These are phyloP conservation scores for Papilio polyxenes DNA, from an alignment of 1,140 invertebrate species.

Conservation along the genomic window DNA sequence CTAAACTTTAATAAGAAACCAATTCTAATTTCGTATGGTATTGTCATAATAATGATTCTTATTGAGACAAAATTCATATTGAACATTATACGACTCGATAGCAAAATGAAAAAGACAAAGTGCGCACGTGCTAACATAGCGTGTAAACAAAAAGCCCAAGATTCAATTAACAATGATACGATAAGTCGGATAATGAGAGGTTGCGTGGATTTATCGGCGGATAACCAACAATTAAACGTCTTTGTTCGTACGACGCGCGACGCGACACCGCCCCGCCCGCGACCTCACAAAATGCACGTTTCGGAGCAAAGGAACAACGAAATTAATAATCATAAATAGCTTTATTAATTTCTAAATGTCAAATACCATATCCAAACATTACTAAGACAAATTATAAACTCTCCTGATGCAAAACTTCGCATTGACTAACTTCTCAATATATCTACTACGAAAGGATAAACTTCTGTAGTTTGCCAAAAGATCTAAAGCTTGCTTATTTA, in stretches of 20 bases:
- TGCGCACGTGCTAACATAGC: conserved; percentile 36
- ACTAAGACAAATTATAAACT: not conserved
- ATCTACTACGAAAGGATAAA: not conserved
- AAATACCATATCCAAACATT: not conserved
- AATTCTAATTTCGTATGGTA: not conserved
- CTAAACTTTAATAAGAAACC: not conserved
- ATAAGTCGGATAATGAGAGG: conserved; percentile 70
- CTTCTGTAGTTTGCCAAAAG: not conserved
- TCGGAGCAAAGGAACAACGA: conserved; percentile 48
- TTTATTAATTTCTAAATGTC: not conserved
- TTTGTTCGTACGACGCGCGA: conserved; percentile 57
- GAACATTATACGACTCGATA: not conserved
- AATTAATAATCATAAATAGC: conserved; percentile 14
- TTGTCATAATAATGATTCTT: not conserved
- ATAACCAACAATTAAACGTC: conserved; percentile 72
- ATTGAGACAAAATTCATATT: not conserved
- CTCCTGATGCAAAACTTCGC: not conserved
- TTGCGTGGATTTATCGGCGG: conserved; percentile 68
- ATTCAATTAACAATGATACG: conserved; percentile 75
- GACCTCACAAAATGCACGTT: conserved; percentile 56
- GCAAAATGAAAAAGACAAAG: conserved; percentile 43
- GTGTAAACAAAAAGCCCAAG: conserved; percentile 51
- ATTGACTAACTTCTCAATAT: not conserved
- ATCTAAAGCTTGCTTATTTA: not conserved
- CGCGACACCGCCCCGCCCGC: conserved; percentile 53